Evolutionary conservation across 1,140 invertebrate species (phyloP).

Genomic region (Hormaphis cornu): DNA sequence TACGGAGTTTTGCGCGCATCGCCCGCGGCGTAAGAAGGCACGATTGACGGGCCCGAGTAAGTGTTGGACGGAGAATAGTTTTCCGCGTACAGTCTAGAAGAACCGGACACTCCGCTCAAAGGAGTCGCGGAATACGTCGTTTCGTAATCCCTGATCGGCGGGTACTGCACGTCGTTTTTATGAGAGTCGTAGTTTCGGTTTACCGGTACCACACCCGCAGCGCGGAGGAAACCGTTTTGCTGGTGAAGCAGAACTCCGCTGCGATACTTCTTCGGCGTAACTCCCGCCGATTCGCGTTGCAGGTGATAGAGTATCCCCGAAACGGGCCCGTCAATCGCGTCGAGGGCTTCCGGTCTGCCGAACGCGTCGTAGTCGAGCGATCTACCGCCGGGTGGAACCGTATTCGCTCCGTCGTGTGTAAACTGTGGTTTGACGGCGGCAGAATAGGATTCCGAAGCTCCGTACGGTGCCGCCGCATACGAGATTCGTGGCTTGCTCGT

Average conservation of each 20-base stretch:
- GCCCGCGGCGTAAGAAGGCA: background rate
- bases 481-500: background rate
- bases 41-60: background rate
- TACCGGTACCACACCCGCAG: too few relatives aligned
- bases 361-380: background rate
- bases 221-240: slow-evolving; percentile 8
- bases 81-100: background rate
- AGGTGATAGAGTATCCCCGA: slow-evolving; percentile 15
- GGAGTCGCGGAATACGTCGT: background rate
- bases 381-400: background rate
- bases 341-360: background rate
- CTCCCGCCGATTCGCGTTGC: background rate
- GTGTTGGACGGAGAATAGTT: background rate
- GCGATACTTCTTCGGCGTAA: too few relatives aligned
- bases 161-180: slow-evolving; percentile 22
- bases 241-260: background rate
- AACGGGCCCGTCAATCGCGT: background rate
- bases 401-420: background rate
- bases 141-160: slow-evolving; percentile 7
- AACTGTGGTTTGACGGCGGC: background rate
- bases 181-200: slow-evolving; percentile 22
- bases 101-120: background rate
- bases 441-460: background rate
- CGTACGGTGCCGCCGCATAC: too few relatives aligned
- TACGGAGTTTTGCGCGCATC: background rate